Base-by-base conservation (phyloP, 2,113 vertebrate genomes). In the Hippocampus barbouri region DNA sequence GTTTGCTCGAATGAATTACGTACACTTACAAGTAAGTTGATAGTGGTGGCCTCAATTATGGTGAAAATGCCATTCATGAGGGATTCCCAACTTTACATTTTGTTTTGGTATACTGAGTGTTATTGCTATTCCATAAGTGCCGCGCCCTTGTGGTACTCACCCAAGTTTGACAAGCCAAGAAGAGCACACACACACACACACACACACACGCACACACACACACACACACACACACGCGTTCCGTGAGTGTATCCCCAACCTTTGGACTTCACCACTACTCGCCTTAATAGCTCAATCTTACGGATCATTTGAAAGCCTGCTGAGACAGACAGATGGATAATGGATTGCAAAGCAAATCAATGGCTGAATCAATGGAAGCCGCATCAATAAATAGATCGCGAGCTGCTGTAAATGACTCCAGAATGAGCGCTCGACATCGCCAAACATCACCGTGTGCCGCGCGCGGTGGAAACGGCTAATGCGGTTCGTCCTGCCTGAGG, bases 281-380 rank as follows among this genome's bases (percentile, higher is more conserved):
- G 70, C 61, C 62, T 82, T 89, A 90, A 90, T 88, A 88, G 87
- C 82, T 84, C 85, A 79, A 83, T 85, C 82, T 86, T 85, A 84
- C 60, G 70, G 80, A 89, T 90, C 85, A 90, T 91, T 90, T 91
- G 89, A 91, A 88, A 91, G 88, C 82, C 82, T 68, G 66, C 84
- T 79, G 83, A 83, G 86, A 85, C 85, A 90, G 89, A 89, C 88
- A 87, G 87, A 89, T 86, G 80, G 83, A 70, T 90, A 91, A 91
- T 88, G 88, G 89, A 92, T 89, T 85, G 84, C 84, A 79, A 85
- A 76, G 82, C 86, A 82, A 88, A 91, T 91, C 91, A 87, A 89
- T 91, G 76, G 23, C 3, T 16, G 63, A 75, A 91, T 91, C 90
- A 79, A 90, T 91, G 69, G 72, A 83, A 82, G 81, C 87, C 89